These are phyloP conservation scores for Tupaia chinensis DNA, from an alignment of 2,113 vertebrate species.

Conservation along the genomic window DNA sequence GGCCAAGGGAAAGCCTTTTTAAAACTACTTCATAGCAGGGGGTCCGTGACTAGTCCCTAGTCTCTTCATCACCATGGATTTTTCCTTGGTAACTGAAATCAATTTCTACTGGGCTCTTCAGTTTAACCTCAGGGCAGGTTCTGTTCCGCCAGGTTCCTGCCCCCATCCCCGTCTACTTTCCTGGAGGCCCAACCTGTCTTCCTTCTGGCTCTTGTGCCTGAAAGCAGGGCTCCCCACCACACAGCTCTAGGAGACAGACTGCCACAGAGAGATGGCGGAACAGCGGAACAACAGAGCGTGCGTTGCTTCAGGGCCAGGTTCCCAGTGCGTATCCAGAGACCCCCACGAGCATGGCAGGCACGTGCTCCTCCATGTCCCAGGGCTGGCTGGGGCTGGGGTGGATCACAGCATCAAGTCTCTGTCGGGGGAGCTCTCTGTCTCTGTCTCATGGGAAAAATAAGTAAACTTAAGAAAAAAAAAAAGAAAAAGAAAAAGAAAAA, in stretches of 20 bases:
- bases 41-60: background rate
- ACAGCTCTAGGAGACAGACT: background rate
- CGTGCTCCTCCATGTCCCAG: too few species aligned
- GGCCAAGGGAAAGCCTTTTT: background rate
- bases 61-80: background rate
- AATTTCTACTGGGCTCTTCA: background rate
- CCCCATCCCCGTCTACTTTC: background rate
- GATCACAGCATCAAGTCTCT: too few species aligned
- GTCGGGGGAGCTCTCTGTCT: too few species aligned
- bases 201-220: background rate
- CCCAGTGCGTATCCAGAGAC: too few species aligned
- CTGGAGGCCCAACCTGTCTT: background rate
- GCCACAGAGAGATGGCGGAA: background rate
- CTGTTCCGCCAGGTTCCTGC: background rate
- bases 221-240: background rate
- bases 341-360: too few species aligned
- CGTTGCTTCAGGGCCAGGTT: too few species aligned
- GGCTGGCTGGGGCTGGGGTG: too few species aligned
- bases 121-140: background rate
- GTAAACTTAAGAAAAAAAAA: too few species aligned
- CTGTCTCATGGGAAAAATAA: too few species aligned
- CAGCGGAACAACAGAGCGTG: too few species aligned
- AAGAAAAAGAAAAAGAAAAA: too few species aligned
- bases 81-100: slow-evolving; percentile 3
- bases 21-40: background rate